Base-by-base conservation (phyloP, 1,140 invertebrate genomes). In the Meteorus sp. region DNA sequence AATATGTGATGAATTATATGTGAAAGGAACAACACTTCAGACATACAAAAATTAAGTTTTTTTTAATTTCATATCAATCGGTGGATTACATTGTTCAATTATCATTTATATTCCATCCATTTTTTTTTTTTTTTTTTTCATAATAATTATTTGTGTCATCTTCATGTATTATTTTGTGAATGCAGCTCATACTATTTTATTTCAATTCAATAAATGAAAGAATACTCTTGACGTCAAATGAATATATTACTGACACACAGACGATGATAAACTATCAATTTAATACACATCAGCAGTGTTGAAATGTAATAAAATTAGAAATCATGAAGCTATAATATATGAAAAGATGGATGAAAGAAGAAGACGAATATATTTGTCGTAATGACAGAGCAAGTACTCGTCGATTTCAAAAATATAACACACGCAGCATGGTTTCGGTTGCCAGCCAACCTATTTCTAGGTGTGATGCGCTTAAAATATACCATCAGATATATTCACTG, bases 391-490 rank as follows among this genome's bases (percentile, higher is more conserved):
- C 8, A 31, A 52, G 7, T n/a, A n/a, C 3, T 9, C 8, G 41
- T 44, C 22, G 0, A 44, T 44, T 44, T 20, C 8, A 44, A 19
- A 20, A 20, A 20, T 15, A 43, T 53, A 29, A 61, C 37, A 61
- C 33, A 20, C 43, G 45, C 23, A 52, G 50, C 39, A 51, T 51
- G 31, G 22, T 64, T 45, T 57, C 33, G 51, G 57, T 55, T 65
- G 61, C 64, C 68, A 68, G 60, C 23, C 61, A 67, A 61, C n/a
- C 68, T 76, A 75, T 75, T 76, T 73, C 68, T 45, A 68, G 69
- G 65, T 57, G 59, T 70, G 66, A 70, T 61, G 63, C 60, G 15
- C 52, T 64, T 61, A 72, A 72, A 69, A 70, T 74, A 68, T 71
- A 67, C 43, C 63, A 31, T 13, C 20, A 48, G 17, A 29, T n/a